Conservation (phyloP, 2,113 vertebrate genomes). For the Eretmochelys imbricata region DNA sequence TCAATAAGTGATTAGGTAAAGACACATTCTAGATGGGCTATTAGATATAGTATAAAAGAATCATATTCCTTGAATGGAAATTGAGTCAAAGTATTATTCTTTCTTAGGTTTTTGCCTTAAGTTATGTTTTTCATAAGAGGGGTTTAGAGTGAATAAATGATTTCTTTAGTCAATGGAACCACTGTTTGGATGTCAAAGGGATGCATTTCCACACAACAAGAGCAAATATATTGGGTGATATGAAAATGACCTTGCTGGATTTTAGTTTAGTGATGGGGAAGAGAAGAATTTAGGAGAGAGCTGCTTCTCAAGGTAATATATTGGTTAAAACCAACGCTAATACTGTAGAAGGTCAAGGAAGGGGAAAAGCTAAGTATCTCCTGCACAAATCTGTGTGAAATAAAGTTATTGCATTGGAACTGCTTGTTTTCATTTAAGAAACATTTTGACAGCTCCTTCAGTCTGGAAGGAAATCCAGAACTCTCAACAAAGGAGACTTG, state of each 20-base stretch:
- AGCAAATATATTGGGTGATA: no score
- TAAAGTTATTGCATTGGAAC: conserved; percentile 53
- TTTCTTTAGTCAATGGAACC: background rate
- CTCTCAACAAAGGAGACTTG: conserved; percentile 57
- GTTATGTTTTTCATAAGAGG: background rate
- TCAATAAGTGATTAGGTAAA: no score
- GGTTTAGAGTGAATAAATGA: background rate
- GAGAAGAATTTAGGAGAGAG: background rate
- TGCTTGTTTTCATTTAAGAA: conserved; percentile 64
- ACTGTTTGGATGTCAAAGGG: background rate
- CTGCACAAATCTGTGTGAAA: conserved; percentile 31
- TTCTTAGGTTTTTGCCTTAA: background rate
- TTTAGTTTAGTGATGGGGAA: background rate
- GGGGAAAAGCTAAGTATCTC: conserved; percentile 40
- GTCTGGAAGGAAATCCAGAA: conserved; percentile 41
- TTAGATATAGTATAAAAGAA: background rate
- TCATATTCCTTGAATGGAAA: no score
- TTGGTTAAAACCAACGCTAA: background rate
- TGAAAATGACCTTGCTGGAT: background rate
- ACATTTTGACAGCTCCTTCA: background rate
- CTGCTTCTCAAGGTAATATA: background rate
- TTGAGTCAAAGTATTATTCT: background rate
- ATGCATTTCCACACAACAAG: no score
- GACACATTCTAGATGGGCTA: no score
- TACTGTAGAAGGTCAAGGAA: conserved; percentile 34